Evolutionary conservation across 2,113 vertebrate genomes (phyloP), one percentile per base, ranked within the genome.

Genomic region (Hypomesus transpacificus): DNA sequence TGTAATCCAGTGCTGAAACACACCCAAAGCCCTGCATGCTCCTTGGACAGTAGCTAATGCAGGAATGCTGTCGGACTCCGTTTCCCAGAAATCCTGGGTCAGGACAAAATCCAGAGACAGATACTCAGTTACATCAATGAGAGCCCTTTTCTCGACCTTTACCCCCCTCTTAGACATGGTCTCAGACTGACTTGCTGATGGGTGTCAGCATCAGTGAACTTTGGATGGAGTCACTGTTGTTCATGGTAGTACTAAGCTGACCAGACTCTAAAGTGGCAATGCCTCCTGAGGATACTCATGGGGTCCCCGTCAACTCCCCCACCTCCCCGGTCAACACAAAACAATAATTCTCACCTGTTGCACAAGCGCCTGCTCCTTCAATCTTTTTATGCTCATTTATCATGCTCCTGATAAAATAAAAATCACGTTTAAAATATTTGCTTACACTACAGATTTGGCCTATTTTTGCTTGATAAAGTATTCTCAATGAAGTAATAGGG

Each of bases 171-270:
- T 51, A 59, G 7, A 62, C 71, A 53, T 58, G 69, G 68, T 73
- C 67, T 78, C 57, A 76, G 61, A 53, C 13, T 78, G 82, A 84
- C 74, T 77, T 65, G 46, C 21, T 39, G 20, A 18, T 68, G 52
- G 63, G 16, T 18, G 78, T 16, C 52, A 76, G 20, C 59, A 54
- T 67, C 54, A 69, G 67, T 79, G 54, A 75, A 77, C 75, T 81
- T 75, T 39, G 71, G 69, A 80, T 77, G 46, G 62, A 69, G 72
- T 82, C 46, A 63, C 14, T 57, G 46, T 75, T 83, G 81, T 84
- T 84, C 78, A 59, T 66, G 68, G 70, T 83, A 64, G 70, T 52
- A 84, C 84, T 86, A 83, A 66, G 51, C 60, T 79, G 80, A 87
- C 66, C 13, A 28, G 28, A 21, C 62, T 77, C 72, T 70, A 54